Conservation (phyloP, 2,888 invertebrate genomes). For the Lepidochrysops patricia region DNA sequence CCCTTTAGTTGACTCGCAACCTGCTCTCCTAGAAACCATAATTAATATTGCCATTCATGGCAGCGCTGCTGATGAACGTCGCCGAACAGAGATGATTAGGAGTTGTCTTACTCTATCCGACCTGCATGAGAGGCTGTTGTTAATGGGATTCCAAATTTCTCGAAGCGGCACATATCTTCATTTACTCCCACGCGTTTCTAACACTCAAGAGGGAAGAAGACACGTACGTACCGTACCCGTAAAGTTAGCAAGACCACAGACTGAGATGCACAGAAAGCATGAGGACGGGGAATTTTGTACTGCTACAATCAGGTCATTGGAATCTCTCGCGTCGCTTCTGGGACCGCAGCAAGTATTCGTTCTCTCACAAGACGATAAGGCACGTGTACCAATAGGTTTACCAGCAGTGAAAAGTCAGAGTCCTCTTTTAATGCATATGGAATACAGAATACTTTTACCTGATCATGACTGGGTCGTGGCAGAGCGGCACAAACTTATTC, state of each 20-base stretch:
- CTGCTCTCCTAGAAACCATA: constrained; percentile 12
- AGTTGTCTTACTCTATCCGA: constrained; percentile 25
- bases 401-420: constrained; percentile 14
- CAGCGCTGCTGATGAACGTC: constrained; percentile 25
- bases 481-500: constrained; percentile 15
- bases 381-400: constrained; percentile 18
- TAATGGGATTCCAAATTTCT: constrained; percentile 25
- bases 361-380: constrained; percentile 25
- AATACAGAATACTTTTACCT: constrained; percentile 16
- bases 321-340: constrained; percentile 25
- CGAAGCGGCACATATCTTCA: constrained; percentile 20
- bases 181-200: constrained; percentile 22
- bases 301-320: constrained; percentile 25
- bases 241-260: constrained; percentile 22
- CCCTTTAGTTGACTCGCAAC: constrained; percentile 4
- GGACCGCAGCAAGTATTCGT: constrained; percentile 25
- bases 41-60: constrained; percentile 12
- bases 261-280: constrained; percentile 23
- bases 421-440: constrained; percentile 17
- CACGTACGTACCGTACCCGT: constrained; percentile 23
- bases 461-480: constrained; percentile 15
- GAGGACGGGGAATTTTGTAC: constrained; percentile 25
- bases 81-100: constrained; percentile 25
- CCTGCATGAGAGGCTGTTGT: constrained; percentile 24
- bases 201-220: constrained; percentile 24